Evolutionary conservation across 2,888 invertebrate species (phyloP), one percentile per base, ranked within the genome.

Genomic region (Orthonevra nobilis): DNA sequence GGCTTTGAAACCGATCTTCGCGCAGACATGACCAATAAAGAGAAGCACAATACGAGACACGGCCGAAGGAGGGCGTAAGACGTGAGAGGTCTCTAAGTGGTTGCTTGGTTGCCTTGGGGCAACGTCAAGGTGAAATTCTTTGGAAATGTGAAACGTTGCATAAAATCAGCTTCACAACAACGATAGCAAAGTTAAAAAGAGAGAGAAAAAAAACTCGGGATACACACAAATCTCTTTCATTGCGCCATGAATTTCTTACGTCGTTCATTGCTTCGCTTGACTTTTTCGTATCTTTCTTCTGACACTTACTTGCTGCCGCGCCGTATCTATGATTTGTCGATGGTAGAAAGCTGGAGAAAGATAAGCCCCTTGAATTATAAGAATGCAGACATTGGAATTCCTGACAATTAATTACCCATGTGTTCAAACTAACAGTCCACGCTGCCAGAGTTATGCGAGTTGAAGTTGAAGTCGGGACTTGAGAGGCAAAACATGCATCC

Each of bases 101-200:
- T 40, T 70, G 58, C 56, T 64, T 58, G 60, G 72, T 61, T 73
- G 79, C 79, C 79, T 79, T 79, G 79, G 64, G 48, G 79, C 66
- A 68, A 79, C 79, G 79, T 79, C 79, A 79, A 79, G 79, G 79
- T 79, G 79, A 79, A 79, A 79, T 79, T 79, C 79, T 73, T 79
- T 73, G 73, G 79, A 79, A 79, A 79, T 73, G 73, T 79, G 79
- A 79, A 79, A 73, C 79, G 72, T 68, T 73, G 79, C 72, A 79
- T 73, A 73, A 66, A 73, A 68, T 73, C 28, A 77, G 36, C 61
- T 54, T 46, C 68, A 74, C 60, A 58, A 52, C 36, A 30, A 60
- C 9, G 32, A 44, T 44, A 66, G 56, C 38, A 14, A 19, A 34
- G 5, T 20, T 40, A 10, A 26, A 56, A 46, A 40, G 32, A 40